Conservation (phyloP, 2,888 invertebrate genomes). For the Platypus cylindrus region DNA sequence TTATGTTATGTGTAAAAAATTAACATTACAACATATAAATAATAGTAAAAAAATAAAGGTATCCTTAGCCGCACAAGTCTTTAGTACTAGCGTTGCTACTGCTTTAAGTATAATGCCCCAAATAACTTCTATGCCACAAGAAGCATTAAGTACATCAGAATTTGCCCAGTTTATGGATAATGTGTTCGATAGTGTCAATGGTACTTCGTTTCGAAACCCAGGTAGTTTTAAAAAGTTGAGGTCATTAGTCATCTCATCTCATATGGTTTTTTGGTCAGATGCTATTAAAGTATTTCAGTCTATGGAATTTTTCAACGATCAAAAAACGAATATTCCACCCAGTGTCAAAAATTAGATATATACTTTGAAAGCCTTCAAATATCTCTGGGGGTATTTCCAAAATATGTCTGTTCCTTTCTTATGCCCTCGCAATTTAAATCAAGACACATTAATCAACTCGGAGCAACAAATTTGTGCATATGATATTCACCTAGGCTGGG, state of each 20-base stretch:
- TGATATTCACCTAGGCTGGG: too few relatives aligned
- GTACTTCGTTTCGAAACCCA: background rate
- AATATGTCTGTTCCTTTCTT: background rate
- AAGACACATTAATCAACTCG: too few relatives aligned
- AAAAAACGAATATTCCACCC: conserved; percentile 1
- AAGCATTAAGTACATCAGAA: conserved; percentile 7
- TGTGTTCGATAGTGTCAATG: conserved; percentile 10
- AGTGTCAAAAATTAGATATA: conserved; percentile 6
- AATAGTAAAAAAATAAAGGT: conserved; percentile 13
- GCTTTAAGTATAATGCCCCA: conserved; percentile 4
- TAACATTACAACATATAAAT: conserved; percentile 4
- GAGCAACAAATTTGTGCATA: too few relatives aligned
- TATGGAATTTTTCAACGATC: conserved; percentile 1
- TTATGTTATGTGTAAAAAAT: conserved; percentile 8
- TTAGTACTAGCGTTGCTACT: conserved; percentile 7
- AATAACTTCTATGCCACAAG: conserved; percentile 1
- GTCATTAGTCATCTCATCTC: conserved; percentile 1
- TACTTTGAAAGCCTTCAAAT: conserved; percentile 4
- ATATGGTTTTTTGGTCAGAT: conserved; percentile 2
- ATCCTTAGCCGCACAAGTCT: conserved; percentile 9
- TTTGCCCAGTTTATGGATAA: conserved; percentile 10
- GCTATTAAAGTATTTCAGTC: conserved; percentile 6
- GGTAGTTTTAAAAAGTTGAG: background rate
- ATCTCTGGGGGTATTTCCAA: conserved; percentile 4
- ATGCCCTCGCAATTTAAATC: background rate